phyloP scores from a whole-genome alignment of 2,888 invertebrate species.

The Lymantria monacha region DNA sequence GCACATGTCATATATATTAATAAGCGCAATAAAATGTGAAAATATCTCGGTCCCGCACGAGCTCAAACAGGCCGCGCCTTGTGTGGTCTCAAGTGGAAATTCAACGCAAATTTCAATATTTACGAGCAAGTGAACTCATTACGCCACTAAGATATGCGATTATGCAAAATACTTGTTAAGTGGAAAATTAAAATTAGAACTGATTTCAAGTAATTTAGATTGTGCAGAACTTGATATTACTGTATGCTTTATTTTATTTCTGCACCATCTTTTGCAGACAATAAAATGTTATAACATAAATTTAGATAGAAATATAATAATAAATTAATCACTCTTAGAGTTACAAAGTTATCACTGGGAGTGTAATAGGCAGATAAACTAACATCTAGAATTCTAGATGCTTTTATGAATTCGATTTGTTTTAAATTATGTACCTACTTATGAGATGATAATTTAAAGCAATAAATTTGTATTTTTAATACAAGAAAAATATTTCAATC shows the following conservation, averaged over 20 bases:
- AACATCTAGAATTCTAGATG: no score
- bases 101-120: slow-evolving; percentile 63
- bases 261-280: background rate
- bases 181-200: slow-evolving; percentile 43
- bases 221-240: slow-evolving; percentile 3
- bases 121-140: slow-evolving; percentile 63
- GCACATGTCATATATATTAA: slow-evolving; percentile 52
- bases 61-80: slow-evolving; percentile 52
- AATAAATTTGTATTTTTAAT: no score
- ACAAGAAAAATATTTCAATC: no score
- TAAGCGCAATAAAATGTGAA: slow-evolving; percentile 50
- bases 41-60: slow-evolving; percentile 46
- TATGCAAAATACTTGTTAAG: slow-evolving; percentile 50
- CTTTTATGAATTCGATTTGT: no score
- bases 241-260: background rate
- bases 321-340: no score
- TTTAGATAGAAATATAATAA: no score
- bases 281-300: no score
- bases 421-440: no score
- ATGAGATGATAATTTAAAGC: no score
- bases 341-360: no score
- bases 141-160: slow-evolving; percentile 46
- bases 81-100: slow-evolving; percentile 65
- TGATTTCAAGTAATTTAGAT: slow-evolving; percentile 17
- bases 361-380: no score